phyloP scores from a whole-genome alignment of 2,888 invertebrate species.

The Herminia tarsipennalis region DNA sequence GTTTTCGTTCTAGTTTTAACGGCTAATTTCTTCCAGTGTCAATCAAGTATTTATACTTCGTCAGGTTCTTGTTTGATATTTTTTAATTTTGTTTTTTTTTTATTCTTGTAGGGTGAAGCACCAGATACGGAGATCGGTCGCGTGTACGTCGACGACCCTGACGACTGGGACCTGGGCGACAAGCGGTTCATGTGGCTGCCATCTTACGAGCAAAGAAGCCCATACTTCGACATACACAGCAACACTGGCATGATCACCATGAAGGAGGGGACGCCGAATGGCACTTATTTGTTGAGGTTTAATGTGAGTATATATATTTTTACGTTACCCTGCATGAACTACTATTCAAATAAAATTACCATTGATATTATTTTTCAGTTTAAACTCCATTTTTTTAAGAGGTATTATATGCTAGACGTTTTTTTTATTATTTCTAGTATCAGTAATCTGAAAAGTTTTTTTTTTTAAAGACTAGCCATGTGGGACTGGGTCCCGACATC shows the following conservation, averaged over 20 bases:
- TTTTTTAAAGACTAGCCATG: too few relatives aligned
- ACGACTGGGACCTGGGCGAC: constrained; percentile 98
- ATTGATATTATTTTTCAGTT: too few relatives aligned
- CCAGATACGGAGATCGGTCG: constrained; percentile 94
- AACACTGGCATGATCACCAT: constrained; percentile 95
- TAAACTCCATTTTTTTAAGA: too few relatives aligned
- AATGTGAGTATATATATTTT: constrained; percentile 73
- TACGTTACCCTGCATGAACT: too few relatives aligned
- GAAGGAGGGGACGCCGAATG: constrained; percentile 90
- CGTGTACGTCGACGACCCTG: constrained; percentile 96
- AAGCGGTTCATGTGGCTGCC: constrained; percentile 93
- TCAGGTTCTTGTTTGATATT: neutral
- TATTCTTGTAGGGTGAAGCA: constrained; percentile 87
- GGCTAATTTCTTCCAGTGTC: too few relatives aligned
- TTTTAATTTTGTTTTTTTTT: neutral
- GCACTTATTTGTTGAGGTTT: constrained; percentile 91
- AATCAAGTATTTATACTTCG: too few relatives aligned
- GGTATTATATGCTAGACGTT: too few relatives aligned
- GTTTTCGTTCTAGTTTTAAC: too few relatives aligned
- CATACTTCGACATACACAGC: constrained; percentile 90
- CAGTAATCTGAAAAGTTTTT: too few relatives aligned
- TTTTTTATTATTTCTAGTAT: too few relatives aligned
- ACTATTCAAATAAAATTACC: too few relatives aligned
- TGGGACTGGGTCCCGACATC: too few relatives aligned
- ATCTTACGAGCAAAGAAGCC: constrained; percentile 78